Evolutionary conservation across 35 echinoderm and acorn worm genomes (phyloP).

Genomic region (Lytechinus pictus): DNA sequence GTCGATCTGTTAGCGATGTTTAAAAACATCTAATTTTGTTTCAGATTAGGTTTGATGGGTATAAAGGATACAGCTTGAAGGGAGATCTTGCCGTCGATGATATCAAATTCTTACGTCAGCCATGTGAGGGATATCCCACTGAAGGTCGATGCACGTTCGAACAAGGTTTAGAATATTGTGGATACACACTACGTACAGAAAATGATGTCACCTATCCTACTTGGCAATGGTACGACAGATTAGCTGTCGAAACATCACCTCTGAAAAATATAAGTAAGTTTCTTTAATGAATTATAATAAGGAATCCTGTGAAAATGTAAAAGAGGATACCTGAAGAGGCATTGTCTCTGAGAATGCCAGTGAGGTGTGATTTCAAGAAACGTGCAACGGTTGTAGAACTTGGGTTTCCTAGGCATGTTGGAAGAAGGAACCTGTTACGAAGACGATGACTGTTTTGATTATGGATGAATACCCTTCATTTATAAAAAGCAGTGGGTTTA

Average conservation of each 20-base stretch:
- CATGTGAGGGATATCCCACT: slow-evolving; percentile 66
- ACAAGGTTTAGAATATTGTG: slow-evolving; percentile 22
- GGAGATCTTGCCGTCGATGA: slow-evolving; percentile 95
- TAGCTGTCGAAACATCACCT: neutral
- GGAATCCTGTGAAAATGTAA: no score
- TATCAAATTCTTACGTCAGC: slow-evolving; percentile 68
- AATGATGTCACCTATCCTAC: neutral
- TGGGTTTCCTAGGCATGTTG: no score
- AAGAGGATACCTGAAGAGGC: no score
- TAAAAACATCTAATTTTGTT: neutral
- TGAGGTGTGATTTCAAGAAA: no score
- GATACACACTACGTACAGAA: neutral
- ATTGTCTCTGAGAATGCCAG: no score
- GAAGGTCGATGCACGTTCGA: slow-evolving; percentile 58
- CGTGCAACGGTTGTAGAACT: no score
- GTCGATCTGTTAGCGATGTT: no score
- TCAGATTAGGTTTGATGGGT: slow-evolving; percentile 77
- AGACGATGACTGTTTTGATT: no score
- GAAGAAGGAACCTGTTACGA: no score
- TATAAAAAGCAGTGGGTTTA: no score
- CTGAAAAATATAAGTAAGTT: neutral
- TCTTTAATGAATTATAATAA: neutral
- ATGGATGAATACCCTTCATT: no score
- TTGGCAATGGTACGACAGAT: slow-evolving; percentile 22
- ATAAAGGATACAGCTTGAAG: slow-evolving; percentile 43